Evolutionary conservation across 2,888 invertebrate genomes (phyloP), one percentile per base, ranked within the genome.

Genomic region (Drosophila affinis): DNA sequence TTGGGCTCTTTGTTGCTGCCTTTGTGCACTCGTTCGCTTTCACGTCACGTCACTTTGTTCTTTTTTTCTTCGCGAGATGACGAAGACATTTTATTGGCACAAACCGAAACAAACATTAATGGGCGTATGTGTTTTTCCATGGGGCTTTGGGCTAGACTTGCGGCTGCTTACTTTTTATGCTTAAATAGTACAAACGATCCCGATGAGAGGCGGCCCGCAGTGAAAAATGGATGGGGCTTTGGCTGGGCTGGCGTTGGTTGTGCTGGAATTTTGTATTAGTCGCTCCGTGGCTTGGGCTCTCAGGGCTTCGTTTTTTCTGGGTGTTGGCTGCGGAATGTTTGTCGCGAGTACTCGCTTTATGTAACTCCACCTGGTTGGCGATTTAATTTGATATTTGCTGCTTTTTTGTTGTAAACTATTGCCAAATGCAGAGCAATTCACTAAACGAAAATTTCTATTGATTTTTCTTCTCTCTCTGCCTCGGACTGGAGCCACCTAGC

Each of bases 371-470:
- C 69, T 65, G 53, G 69, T 71, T 78, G 67, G 54, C 52, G 56
- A 51, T 49, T 51, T 48, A 51, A 44, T 54, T 65, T 65, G 56
- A 57, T 78, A 63, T 62, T 54, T 47, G 54, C 60, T 60, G 64
- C 60, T 72, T 77, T 75, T 80, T 80, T 74, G 69, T 54, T 77
- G 70, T 79, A 72, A 79, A 82, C 78, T 78, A 80, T 83, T 83
- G 68, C 86, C 77, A 85, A 85, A 79, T 77, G 63, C 87, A 68
- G 78, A 78, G 81, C 87, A 81, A 75, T 76, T 73, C 80, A 86
- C 88, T 64, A 76, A 77, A 87, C 78, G 91, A 90, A 91, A 90
- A 90, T 86, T 90, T 90, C 88, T 91, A 90, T 91, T 91, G 90
- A 90, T 90, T 90, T 91, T 90, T 90, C 82, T 79, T 82, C 75